A percentile compares a stretch with the other conserved stretches of the same genome.
Conservation (phyloP, 37 sponge, comb jelly and placozoan species). For the Beroe forskalii region DNA sequence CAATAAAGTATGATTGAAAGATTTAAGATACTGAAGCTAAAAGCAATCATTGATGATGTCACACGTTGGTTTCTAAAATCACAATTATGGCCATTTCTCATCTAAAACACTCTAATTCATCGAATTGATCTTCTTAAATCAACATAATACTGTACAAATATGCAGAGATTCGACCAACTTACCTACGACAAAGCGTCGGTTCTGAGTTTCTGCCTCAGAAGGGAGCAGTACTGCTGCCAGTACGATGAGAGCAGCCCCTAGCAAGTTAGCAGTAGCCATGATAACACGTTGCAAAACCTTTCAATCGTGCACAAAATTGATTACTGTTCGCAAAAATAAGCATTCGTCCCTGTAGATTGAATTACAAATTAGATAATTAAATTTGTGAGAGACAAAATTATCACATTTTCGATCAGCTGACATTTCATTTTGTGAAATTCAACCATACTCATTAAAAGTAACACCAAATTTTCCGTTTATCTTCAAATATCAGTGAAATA, state of each 20-base stretch:
- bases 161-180: too few relatives aligned
- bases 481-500: too few relatives aligned
- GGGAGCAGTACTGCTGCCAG: background rate
- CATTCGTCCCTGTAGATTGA: background rate
- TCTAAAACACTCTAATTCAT: too few relatives aligned
- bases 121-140: too few relatives aligned
- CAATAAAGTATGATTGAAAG: too few relatives aligned
- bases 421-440: background rate
- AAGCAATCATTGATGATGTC: too few relatives aligned
- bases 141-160: too few relatives aligned
- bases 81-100: too few relatives aligned
- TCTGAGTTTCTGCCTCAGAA: conserved; percentile 20
- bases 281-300: background rate
- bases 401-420: background rate
- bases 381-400: background rate
- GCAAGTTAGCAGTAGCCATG: background rate
- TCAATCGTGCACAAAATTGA: background rate
- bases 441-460: background rate
- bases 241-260: background rate
- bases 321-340: background rate
- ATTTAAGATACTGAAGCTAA: too few relatives aligned
- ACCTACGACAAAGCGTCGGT: background rate
- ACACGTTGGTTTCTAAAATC: too few relatives aligned
- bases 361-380: background rate
- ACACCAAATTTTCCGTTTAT: too few relatives aligned